Evolutionary conservation across 1,140 invertebrate genomes (phyloP), one percentile per base, ranked within the genome.

Genomic region (Melipona quadrifasciata): DNA sequence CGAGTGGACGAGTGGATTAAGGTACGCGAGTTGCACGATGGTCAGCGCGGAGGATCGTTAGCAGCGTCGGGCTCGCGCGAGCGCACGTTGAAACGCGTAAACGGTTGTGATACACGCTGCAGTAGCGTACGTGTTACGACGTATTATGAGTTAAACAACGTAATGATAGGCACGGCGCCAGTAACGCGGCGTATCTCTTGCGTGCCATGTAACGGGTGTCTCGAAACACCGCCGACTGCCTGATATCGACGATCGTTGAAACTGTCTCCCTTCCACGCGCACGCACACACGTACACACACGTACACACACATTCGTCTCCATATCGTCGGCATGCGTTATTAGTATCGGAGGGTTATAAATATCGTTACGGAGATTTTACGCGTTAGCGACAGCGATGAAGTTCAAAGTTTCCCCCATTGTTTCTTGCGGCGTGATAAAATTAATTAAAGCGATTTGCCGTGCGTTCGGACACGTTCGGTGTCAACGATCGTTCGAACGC

Each of bases 101-200:
- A 90, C 78, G 88, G 65, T 83, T 84, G 86, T 81, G 85, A 85
- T 85, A 90, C 84, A 86, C 71, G 84, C 61, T 70, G 85, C 86
- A 80, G 79, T 82, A 85, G 87, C 84, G 77, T 88, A 90, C 77
- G 78, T 86, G 91, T 91, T 92, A 87, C 86, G 74, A 84, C 89
- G 90, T 91, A 91, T 91, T 91, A 90, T 87, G 91, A 90, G 90
- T 89, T 91, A 90, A 92, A 91, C 90, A 91, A 89, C 91, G 90
- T 92, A 92, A 93, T 92, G 91, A 93, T 93, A 93, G 92, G 87
- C 90, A 88, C 90, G 91, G 92, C 92, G 92, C 92, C 92, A 93
- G 88, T 82, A 89, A 81, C 80, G 73, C 78, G 73, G 55, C 82
- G 85, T 92, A 91, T 92, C 89, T 91, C 80, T 82, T 77, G 58